Conservation (phyloP, 2,113 vertebrate genomes). For the Serinus canaria region DNA sequence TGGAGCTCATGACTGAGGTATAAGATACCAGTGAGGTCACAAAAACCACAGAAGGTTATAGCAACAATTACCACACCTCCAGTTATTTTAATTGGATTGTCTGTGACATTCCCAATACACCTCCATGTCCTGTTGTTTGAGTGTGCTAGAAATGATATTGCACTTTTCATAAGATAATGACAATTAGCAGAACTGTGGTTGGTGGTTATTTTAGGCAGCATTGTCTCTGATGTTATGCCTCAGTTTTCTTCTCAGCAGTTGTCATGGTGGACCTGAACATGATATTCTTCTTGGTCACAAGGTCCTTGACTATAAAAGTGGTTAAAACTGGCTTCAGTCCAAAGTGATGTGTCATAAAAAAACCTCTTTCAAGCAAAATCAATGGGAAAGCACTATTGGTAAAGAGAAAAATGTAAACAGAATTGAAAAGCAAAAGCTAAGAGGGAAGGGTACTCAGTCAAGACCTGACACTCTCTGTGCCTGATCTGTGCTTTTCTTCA, state of each 20-base stretch:
- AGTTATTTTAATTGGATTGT: neutral
- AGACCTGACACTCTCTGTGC: neutral
- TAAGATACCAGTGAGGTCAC: neutral
- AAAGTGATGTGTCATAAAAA: neutral
- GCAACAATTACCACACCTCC: neutral
- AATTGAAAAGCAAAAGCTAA: neutral
- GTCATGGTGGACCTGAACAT: neutral
- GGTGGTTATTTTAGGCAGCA: neutral
- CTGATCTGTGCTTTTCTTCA: neutral
- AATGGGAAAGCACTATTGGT: neutral
- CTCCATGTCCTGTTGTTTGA: neutral
- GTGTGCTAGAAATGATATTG: neutral
- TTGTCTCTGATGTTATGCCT: neutral
- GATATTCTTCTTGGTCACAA: neutral
- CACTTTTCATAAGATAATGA: neutral
- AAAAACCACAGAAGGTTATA: neutral
- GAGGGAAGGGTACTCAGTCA: neutral
- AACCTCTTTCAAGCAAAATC: neutral
- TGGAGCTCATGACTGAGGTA: neutral
- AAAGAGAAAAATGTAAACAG: neutral
- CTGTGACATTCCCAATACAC: neutral
- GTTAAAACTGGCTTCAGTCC: neutral
- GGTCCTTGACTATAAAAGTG: neutral
- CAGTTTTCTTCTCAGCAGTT: neutral
- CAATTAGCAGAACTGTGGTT: neutral